phyloP scores from a whole-genome alignment of 2,113 vertebrate species.

The Myotis yumanensis region DNA sequence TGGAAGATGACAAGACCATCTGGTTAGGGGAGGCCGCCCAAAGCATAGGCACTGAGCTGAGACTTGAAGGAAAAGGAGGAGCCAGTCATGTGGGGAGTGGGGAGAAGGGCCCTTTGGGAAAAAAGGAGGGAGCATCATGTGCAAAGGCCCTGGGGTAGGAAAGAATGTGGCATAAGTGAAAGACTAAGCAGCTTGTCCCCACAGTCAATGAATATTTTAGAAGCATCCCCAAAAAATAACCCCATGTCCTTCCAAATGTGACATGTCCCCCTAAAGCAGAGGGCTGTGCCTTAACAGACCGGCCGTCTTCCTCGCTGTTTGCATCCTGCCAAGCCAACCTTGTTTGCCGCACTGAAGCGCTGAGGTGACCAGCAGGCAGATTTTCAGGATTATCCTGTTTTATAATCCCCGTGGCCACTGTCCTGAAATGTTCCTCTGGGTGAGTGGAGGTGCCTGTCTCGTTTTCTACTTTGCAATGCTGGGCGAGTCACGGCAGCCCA shows the following conservation, averaged over 20 bases:
- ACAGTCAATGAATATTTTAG: background rate
- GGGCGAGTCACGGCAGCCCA: background rate
- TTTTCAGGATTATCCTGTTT: background rate
- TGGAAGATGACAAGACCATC: background rate
- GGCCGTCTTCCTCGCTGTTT: background rate
- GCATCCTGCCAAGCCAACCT: background rate
- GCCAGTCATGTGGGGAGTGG: too few relatives aligned
- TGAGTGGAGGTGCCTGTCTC: background rate
- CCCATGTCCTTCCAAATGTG: background rate
- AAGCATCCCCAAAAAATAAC: background rate
- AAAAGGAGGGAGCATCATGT: background rate
- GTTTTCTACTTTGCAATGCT: background rate
- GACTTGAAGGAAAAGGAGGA: background rate
- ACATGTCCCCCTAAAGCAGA: background rate
- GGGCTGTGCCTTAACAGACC: background rate
- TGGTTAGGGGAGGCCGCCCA: background rate
- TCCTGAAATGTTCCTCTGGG: slow-evolving; percentile 11
- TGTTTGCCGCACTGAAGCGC: background rate
- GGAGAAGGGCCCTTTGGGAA: background rate
- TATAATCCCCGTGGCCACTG: background rate
- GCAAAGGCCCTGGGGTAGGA: background rate
- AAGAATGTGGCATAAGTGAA: background rate
- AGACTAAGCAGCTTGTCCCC: background rate
- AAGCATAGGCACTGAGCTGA: background rate
- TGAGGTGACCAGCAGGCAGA: slow-evolving; percentile 14